Conservation (phyloP, 2,888 invertebrate genomes). For the Prosopocoilus inquinatus region DNA sequence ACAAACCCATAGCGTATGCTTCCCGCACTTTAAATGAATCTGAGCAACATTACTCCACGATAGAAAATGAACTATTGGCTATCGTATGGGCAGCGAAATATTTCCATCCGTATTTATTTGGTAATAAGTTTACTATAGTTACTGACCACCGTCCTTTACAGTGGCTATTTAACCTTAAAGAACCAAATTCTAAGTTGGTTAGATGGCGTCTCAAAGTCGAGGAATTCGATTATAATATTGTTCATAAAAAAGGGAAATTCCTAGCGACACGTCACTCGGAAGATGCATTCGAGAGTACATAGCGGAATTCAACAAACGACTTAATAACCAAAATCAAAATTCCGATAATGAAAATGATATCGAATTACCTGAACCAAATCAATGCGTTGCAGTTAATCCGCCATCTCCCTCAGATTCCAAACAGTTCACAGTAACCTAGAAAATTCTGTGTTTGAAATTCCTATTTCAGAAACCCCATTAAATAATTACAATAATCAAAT, state of each 20-base stretch:
- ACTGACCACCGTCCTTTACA: constrained; percentile 45
- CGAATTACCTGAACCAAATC: too few species aligned
- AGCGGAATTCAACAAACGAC: neutral
- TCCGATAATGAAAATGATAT: too few species aligned
- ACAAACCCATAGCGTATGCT: constrained; percentile 26
- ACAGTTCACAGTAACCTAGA: too few species aligned
- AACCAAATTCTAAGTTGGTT: constrained; percentile 40
- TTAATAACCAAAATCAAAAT: too few species aligned
- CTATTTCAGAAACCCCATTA: too few species aligned
- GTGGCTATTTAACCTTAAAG: constrained; percentile 43
- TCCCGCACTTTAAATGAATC: too few species aligned
- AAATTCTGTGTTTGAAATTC: too few species aligned
- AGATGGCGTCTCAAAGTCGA: constrained; percentile 42
- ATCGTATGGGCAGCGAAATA: constrained; percentile 9
- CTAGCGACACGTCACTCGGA: too few species aligned
- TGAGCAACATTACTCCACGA: neutral
- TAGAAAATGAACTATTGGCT: constrained; percentile 8
- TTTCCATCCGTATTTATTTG: constrained; percentile 15
- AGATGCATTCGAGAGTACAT: too few species aligned
- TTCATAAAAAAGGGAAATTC: constrained; percentile 35
- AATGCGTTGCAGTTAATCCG: too few species aligned
- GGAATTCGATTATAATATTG: constrained; percentile 35
- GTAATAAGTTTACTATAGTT: constrained; percentile 39
- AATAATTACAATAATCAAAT: too few species aligned
- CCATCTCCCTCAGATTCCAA: too few species aligned